Conservation (phyloP, 1,140 invertebrate species). For the Zaprionus lachaisei region DNA sequence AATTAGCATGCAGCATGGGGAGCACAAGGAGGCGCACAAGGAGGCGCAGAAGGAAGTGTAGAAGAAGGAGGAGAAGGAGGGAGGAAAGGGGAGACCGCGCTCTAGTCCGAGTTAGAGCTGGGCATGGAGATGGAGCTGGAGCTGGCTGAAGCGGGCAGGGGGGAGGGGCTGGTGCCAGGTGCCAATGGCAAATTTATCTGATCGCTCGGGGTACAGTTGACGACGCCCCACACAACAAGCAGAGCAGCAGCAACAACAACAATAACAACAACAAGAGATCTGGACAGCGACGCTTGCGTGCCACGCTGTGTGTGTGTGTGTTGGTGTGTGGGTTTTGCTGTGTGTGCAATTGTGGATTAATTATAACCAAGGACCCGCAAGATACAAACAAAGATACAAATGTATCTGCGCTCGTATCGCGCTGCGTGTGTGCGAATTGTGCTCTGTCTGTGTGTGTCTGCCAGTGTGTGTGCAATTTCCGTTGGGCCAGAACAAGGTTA, state of each 20-base stretch:
- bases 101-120: too few species aligned
- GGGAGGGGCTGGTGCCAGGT: slow-evolving; percentile 28
- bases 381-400: slow-evolving; percentile 80
- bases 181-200: slow-evolving; percentile 58
- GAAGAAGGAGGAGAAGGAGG: not conserved
- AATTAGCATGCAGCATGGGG: slow-evolving; percentile 71
- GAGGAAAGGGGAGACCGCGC: not conserved
- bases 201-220: slow-evolving; percentile 50
- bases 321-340: slow-evolving; percentile 21
- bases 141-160: not conserved
- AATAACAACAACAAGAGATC: slow-evolving; percentile 5
- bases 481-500: slow-evolving; percentile 75
- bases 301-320: slow-evolving; percentile 23
- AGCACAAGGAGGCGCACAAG: slow-evolving; percentile 15
- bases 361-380: slow-evolving; percentile 79
- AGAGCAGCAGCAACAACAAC: slow-evolving; percentile 5
- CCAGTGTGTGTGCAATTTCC: slow-evolving; percentile 65
- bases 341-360: slow-evolving; percentile 78
- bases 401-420: slow-evolving; percentile 59
- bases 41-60: not conserved
- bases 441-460: not conserved
- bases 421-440: slow-evolving; percentile 33
- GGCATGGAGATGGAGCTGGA: not conserved
- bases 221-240: slow-evolving; percentile 29
- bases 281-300: slow-evolving; percentile 52